These are phyloP conservation scores for Gymnodraco acuticeps DNA, from an alignment of 2,797 vertebrate species.

Conservation along the genomic window DNA sequence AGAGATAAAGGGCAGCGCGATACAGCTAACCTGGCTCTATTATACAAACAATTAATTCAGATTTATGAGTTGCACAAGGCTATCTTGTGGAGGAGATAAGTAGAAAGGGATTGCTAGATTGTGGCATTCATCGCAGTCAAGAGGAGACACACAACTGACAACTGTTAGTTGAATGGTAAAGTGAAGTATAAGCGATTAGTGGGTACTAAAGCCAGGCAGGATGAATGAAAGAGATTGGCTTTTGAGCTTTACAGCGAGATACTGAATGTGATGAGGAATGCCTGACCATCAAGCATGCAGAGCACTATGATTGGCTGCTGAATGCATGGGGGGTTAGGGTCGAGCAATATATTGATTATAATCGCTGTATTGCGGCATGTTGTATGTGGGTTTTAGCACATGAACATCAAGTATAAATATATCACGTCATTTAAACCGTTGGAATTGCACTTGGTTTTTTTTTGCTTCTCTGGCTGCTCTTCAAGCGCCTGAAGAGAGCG, in stretches of 20 bases:
- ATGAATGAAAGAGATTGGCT: constrained; percentile 44
- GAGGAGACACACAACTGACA: background rate
- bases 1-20: constrained; percentile 47
- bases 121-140: constrained; percentile 19
- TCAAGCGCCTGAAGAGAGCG: too few relatives aligned
- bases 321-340: constrained; percentile 3
- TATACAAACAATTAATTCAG: constrained; percentile 44
- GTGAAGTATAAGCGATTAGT: constrained; percentile 17
- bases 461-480: too few relatives aligned
- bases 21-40: constrained; percentile 11
- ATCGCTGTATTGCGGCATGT: too few relatives aligned
- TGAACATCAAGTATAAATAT: too few relatives aligned
- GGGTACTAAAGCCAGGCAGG: constrained; percentile 20
- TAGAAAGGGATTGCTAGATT: constrained; percentile 16
- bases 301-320: constrained; percentile 30
- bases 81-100: constrained; percentile 45
- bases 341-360: too few relatives aligned
- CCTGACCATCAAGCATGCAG: constrained; percentile 5
- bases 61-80: constrained; percentile 66
- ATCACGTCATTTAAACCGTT: too few relatives aligned
- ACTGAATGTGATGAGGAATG: constrained; percentile 19
- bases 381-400: too few relatives aligned
- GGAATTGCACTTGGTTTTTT: too few relatives aligned
- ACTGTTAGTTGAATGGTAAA: constrained; percentile 29
- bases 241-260: constrained; percentile 32